phyloP scores from a whole-genome alignment of 2,113 vertebrate species.

The Arizona elegans region DNA sequence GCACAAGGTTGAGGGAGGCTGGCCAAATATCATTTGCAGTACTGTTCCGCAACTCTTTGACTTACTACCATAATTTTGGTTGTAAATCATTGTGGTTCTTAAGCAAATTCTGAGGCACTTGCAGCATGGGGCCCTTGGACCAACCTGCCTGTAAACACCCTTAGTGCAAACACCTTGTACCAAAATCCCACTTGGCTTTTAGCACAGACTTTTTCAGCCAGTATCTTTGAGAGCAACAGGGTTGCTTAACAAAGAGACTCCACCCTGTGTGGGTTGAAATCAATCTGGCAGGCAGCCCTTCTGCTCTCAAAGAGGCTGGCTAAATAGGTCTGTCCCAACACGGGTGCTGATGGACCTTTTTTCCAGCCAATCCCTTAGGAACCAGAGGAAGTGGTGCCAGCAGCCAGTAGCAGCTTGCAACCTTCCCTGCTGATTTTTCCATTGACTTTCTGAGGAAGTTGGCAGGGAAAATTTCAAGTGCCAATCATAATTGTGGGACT shows the following conservation, averaged over 20 bases:
- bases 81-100: not conserved
- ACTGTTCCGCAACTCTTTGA: not conserved
- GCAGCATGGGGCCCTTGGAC: not conserved
- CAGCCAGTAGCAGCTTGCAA: not conserved
- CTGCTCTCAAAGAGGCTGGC: not conserved
- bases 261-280: not conserved
- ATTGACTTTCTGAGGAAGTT: not conserved
- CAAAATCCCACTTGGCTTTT: not conserved
- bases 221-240: not conserved
- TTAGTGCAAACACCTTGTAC: not conserved
- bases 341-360: not conserved
- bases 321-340: not conserved
- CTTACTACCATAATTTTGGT: not conserved
- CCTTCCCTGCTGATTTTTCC: not conserved
- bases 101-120: not conserved
- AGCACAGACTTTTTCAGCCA: not conserved
- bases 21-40: not conserved
- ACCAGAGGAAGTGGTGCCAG: not conserved
- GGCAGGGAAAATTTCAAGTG: not conserved
- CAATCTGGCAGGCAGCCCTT: not conserved
- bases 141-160: not conserved
- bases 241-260: not conserved
- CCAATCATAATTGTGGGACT: not conserved
- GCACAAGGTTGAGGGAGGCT: not conserved
- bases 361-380: not conserved